Conservation (phyloP, 2,888 invertebrate species). For the Morpho achilles region DNA sequence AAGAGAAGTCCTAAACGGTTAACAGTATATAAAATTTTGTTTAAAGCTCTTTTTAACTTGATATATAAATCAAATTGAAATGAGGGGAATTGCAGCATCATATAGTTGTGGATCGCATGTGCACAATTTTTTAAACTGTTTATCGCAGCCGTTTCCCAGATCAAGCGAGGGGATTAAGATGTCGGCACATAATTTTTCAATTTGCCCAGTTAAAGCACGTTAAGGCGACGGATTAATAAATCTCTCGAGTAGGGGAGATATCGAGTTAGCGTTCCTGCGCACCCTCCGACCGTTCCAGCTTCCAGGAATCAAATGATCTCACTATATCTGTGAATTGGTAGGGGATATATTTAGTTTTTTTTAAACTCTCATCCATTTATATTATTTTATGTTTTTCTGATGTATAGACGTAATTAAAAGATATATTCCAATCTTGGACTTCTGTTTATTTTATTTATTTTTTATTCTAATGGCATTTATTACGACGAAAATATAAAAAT, state of each 20-base stretch:
- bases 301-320: slow-evolving; percentile 21
- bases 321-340: background rate
- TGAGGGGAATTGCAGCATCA: background rate
- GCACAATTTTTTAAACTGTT: slow-evolving; percentile 12
- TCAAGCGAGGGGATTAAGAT: slow-evolving; percentile 37
- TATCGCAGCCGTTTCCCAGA: slow-evolving; percentile 18
- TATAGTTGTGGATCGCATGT: slow-evolving; percentile 2
- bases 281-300: slow-evolving; percentile 29
- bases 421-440: too few species aligned
- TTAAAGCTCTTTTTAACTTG: too few species aligned
- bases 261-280: slow-evolving; percentile 56
- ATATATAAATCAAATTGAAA: too few species aligned
- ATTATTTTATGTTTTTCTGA: too few species aligned
- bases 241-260: slow-evolving; percentile 57
- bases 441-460: too few species aligned
- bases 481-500: too few species aligned
- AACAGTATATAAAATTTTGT: too few species aligned
- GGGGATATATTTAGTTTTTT: too few species aligned
- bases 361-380: too few species aligned
- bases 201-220: slow-evolving; percentile 66
- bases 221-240: slow-evolving; percentile 77
- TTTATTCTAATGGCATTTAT: too few species aligned
- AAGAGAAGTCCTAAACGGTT: too few species aligned
- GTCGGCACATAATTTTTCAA: slow-evolving; percentile 70
- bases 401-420: too few species aligned